Conservation (phyloP, 2,113 vertebrate species). For the Vimba vimba region DNA sequence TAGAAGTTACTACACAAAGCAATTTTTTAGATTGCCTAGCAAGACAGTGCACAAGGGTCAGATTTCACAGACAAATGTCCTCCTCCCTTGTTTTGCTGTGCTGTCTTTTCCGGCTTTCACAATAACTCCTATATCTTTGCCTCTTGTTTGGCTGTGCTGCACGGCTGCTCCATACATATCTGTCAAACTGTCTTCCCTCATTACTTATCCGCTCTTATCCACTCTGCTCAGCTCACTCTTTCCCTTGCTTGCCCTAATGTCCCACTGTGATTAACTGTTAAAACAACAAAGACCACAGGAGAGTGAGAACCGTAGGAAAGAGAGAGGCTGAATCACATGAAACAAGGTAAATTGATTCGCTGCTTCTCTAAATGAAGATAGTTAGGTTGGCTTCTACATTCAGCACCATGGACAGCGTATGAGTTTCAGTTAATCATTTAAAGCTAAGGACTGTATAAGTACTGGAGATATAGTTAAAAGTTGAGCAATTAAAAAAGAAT, state of each 20-base stretch:
- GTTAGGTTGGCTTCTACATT: conserved; percentile 1
- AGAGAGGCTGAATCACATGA: background rate
- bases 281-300: conserved; percentile 1
- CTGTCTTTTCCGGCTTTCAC: background rate
- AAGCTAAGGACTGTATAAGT: background rate
- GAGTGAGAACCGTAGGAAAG: conserved; percentile 31
- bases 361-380: background rate
- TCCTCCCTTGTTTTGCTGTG: background rate
- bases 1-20: background rate
- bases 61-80: background rate
- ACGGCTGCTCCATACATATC: conserved; percentile 8
- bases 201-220: conserved; percentile 19
- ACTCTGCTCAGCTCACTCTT: background rate
- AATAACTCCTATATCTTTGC: conserved; percentile 13
- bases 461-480: background rate
- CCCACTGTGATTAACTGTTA: conserved; percentile 1
- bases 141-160: conserved; percentile 8
- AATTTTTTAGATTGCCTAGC: background rate
- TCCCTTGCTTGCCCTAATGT: background rate
- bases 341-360: background rate
- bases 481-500: background rate
- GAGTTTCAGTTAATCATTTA: background rate
- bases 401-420: conserved; percentile 50
- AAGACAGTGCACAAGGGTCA: background rate
- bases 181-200: background rate